Base-by-base conservation (phyloP, 2,797 vertebrate genomes). In the Molossus alvarezi region DNA sequence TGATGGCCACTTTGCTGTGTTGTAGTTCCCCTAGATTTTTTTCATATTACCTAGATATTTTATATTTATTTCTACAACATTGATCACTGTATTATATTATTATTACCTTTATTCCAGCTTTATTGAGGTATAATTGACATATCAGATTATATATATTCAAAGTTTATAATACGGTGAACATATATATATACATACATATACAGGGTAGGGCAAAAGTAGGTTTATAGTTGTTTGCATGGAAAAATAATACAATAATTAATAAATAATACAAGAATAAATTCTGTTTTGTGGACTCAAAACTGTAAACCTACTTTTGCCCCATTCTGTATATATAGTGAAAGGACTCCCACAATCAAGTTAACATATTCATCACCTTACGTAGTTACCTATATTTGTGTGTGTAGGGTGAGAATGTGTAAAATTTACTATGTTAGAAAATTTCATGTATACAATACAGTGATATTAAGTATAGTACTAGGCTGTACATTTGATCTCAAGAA, bases 81-180 rank as follows among this genome's bases (percentile, higher is more conserved):
- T 55, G 3, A 45, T 72, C 37, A 72, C 21, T 85, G 33, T n/a
- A 25, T 62, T 45, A 29, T 86, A 29, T 90, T 87, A 82, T 60
- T 77, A 92, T 92, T 88, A 84, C 12, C 51, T 88, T 95, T 84
- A 60, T 60, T 72, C 15, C n/a, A 72, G 37, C 1, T 83, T 94
- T 75, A 33, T 75, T 82, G 51, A 33, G 17, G 27, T 82, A 67
- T 29, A 48, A 82, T 67, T 55, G 57, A 51, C 29, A 87, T 57
- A 85, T 33, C 80, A 82, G 82, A 65, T 75, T 75, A 13, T 88
- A 13, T 48, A 75, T 75, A 11, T 73, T 93, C 45, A 65, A 82
- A 57, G 48, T 75, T n/a, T 65, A 45, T n/a, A 65, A 75, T 75
- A 27, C 73, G 33, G 48, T 88, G 48, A 82, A 41, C 60, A 33